A percentile compares a stretch with the other conserved stretches of the same genome.
These are phyloP conservation scores for Amblyjoppa proteus DNA, from an alignment of 2,888 invertebrate species.

Conservation along the genomic window DNA sequence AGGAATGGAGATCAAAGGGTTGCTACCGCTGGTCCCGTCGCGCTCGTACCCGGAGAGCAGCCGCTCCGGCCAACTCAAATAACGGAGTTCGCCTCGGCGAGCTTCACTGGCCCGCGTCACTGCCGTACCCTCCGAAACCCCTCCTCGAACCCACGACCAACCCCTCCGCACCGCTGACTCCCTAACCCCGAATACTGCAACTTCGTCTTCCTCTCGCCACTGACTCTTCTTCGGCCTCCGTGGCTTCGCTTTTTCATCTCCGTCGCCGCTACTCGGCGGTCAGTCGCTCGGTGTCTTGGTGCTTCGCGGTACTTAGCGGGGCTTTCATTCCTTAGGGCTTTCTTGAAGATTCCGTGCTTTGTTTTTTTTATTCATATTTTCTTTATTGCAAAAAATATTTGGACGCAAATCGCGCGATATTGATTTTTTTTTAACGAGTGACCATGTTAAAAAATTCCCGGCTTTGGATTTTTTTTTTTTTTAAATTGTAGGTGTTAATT, in stretches of 20 bases:
- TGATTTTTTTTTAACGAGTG: too few relatives aligned
- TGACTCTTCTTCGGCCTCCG: slow-evolving; percentile 8
- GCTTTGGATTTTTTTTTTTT: too few relatives aligned
- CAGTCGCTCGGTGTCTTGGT: neutral
- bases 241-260: slow-evolving; percentile 9
- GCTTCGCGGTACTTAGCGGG: neutral
- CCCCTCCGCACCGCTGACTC: slow-evolving; percentile 68
- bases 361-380: neutral
- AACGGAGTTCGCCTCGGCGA: slow-evolving; percentile 82
- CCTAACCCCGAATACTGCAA: slow-evolving; percentile 82
- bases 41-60: slow-evolving; percentile 65
- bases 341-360: neutral
- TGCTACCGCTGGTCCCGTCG: slow-evolving; percentile 77
- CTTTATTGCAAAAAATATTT: neutral
- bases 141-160: slow-evolving; percentile 77
- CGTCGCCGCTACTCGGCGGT: slow-evolving; percentile 9
- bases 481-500: too few relatives aligned
- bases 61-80: slow-evolving; percentile 83
- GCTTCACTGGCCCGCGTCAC: slow-evolving; percentile 77
- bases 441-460: too few relatives aligned
- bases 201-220: slow-evolving; percentile 67
- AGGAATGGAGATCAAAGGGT: slow-evolving; percentile 82
- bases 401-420: too few relatives aligned
- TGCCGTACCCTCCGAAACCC: slow-evolving; percentile 58
- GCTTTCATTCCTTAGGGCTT: neutral